These are phyloP conservation scores for Antitype chi DNA, from an alignment of 2,888 invertebrate species.

Conservation along the genomic window DNA sequence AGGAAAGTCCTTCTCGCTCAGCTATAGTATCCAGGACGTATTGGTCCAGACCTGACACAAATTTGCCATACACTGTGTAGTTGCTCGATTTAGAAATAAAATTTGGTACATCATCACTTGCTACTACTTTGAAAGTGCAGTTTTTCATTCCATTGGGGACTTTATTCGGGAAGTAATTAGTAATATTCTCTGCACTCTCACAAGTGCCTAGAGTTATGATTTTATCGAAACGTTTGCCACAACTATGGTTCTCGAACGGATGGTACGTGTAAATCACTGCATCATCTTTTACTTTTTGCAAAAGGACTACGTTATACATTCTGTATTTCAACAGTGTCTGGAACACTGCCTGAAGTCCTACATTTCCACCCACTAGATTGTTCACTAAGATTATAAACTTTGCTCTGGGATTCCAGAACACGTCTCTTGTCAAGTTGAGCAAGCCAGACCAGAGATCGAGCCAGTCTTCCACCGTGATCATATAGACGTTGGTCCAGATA, in stretches of 20 bases:
- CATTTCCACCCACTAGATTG: conserved; percentile 42
- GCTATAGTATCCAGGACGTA: conserved; percentile 75
- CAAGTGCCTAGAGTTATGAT: conserved; percentile 71
- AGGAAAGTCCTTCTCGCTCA: conserved; percentile 65
- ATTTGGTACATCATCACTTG: conserved; percentile 71
- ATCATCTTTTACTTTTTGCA: conserved; percentile 60
- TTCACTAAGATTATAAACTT: conserved; percentile 71
- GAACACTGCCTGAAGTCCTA: conserved; percentile 67
- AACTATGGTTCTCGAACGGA: conserved; percentile 73
- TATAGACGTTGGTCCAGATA: conserved; percentile 70
- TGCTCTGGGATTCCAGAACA: conserved; percentile 79
- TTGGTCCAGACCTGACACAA: conserved; percentile 76
- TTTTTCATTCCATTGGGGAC: conserved; percentile 64
- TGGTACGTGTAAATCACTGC: conserved; percentile 70
- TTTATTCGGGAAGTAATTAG: conserved; percentile 59
- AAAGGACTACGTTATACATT: conserved; percentile 72
- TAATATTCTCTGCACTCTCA: conserved; percentile 51
- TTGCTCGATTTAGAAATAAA: conserved; percentile 70
- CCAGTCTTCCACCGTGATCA: conserved; percentile 70
- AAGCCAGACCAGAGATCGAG: conserved; percentile 67
- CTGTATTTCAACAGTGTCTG: conserved; percentile 68
- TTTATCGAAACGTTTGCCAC: conserved; percentile 70
- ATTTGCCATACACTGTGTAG: conserved; percentile 66
- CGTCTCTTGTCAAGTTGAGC: conserved; percentile 68
- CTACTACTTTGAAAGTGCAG: conserved; percentile 74